Evolutionary conservation across 2,113 vertebrate genomes (phyloP).

Genomic region (Danio rerio): DNA sequence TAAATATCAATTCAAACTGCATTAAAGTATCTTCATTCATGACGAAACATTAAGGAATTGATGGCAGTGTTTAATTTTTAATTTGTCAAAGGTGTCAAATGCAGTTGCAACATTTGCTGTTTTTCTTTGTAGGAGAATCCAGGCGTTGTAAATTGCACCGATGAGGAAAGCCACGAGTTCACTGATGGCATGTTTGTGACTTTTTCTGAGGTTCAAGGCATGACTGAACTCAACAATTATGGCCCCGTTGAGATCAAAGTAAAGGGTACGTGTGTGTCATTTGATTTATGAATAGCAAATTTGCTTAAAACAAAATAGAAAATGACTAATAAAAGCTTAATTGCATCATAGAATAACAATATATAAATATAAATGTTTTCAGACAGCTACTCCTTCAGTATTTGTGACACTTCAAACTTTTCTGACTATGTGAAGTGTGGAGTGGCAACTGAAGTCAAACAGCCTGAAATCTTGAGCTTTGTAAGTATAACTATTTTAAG

Average conservation of each 20-base stretch:
- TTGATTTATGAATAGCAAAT: not conserved
- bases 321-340: not conserved
- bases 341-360: not conserved
- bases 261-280: constrained; percentile 71
- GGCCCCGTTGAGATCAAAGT: constrained; percentile 69
- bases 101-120: not conserved
- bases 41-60: not conserved
- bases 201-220: constrained; percentile 85
- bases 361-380: constrained; percentile 8
- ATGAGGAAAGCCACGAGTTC: constrained; percentile 65
- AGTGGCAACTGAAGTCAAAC: constrained; percentile 76
- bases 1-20: too few relatives aligned
- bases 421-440: constrained; percentile 78
- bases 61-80: not conserved
- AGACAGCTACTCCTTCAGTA: constrained; percentile 78
- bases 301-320: too few relatives aligned
- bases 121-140: constrained; percentile 72
- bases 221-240: constrained; percentile 84
- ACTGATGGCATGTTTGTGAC: constrained; percentile 67
- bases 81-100: not conserved
- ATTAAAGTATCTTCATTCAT: too few relatives aligned
- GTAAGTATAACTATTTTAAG: constrained; percentile 72
- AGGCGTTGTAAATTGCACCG: constrained; percentile 76
- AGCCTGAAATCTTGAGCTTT: constrained; percentile 64
- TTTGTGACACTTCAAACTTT: constrained; percentile 83